Percentiles rank a stretch among this genome's conserved stretches.
phyloP scores from a whole-genome alignment of 2,113 vertebrate species.

The Lagopus leucura region DNA sequence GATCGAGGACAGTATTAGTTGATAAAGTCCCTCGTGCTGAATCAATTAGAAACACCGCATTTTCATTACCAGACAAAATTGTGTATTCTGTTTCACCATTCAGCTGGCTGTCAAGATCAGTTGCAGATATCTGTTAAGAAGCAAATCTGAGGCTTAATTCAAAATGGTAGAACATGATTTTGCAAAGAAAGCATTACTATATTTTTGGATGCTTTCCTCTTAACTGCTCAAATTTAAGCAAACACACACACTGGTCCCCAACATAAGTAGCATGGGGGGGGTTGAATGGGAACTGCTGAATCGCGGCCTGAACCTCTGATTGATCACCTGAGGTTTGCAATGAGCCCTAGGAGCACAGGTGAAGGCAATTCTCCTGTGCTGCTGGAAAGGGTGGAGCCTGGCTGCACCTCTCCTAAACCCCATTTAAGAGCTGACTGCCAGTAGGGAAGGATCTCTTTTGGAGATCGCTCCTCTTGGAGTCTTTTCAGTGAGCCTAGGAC shows the following conservation, averaged over 20 bases:
- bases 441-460: too few species aligned
- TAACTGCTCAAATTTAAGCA: neutral
- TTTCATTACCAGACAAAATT: constrained; percentile 87
- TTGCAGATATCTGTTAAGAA: constrained; percentile 84
- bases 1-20: constrained; percentile 82
- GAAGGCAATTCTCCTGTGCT: too few species aligned
- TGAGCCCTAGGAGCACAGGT: too few species aligned
- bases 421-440: too few species aligned
- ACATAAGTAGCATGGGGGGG: neutral
- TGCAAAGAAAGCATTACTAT: neutral
- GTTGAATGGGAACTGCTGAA: neutral
- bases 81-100: constrained; percentile 88
- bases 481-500: too few species aligned
- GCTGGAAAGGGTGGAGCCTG: too few species aligned
- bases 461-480: too few species aligned
- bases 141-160: constrained; percentile 32
- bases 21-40: constrained; percentile 82
- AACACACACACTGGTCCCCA: neutral
- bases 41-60: constrained; percentile 84
- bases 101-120: constrained; percentile 85
- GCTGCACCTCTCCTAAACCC: too few species aligned
- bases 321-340: too few species aligned
- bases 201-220: neutral
- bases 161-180: neutral
- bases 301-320: too few species aligned